These are phyloP conservation scores for Sebastes nivosus DNA, from an alignment of 2,797 vertebrate species.

Conservation along the genomic window DNA sequence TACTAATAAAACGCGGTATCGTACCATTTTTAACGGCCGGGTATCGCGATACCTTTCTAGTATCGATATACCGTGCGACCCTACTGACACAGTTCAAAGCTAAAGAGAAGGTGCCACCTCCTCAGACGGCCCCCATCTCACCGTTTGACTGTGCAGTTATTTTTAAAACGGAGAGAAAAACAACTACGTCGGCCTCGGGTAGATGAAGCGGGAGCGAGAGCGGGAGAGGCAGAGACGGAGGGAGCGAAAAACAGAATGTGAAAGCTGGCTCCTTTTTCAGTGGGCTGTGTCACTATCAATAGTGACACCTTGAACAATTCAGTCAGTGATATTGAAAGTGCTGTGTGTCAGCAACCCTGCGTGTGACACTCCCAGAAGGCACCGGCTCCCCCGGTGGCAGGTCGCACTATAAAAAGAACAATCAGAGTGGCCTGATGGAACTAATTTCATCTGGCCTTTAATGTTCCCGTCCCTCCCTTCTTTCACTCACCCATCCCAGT, in stretches of 20 bases:
- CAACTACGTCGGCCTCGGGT: not conserved
- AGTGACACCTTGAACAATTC: conserved; percentile 82
- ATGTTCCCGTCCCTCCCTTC: conserved; percentile 49
- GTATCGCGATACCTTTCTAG: too few species aligned
- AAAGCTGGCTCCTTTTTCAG: conserved; percentile 67
- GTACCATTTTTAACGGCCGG: too few species aligned
- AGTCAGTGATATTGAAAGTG: conserved; percentile 81
- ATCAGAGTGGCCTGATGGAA: conserved; percentile 78
- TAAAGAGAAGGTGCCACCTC: conserved; percentile 6
- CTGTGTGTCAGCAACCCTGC: conserved; percentile 75
- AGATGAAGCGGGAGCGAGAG: conserved; percentile 18
- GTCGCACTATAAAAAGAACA: conserved; percentile 82
- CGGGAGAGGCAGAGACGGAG: conserved; percentile 46
- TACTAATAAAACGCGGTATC: too few species aligned
- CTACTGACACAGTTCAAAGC: not conserved
- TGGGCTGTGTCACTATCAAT: conserved; percentile 76
- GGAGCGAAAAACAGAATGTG: conserved; percentile 62
- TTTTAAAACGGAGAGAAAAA: conserved; percentile 47
- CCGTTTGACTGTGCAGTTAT: conserved; percentile 34
- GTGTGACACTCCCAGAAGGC: conserved; percentile 75
- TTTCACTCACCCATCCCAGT: conserved; percentile 18
- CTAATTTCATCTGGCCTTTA: conserved; percentile 83
- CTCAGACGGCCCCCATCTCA: not conserved
- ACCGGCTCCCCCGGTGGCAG: conserved; percentile 70
- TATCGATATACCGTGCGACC: too few species aligned